Evolutionary conservation across 2,797 vertebrate genomes (phyloP).

Genomic region (Phyllotis vaccarum): DNA sequence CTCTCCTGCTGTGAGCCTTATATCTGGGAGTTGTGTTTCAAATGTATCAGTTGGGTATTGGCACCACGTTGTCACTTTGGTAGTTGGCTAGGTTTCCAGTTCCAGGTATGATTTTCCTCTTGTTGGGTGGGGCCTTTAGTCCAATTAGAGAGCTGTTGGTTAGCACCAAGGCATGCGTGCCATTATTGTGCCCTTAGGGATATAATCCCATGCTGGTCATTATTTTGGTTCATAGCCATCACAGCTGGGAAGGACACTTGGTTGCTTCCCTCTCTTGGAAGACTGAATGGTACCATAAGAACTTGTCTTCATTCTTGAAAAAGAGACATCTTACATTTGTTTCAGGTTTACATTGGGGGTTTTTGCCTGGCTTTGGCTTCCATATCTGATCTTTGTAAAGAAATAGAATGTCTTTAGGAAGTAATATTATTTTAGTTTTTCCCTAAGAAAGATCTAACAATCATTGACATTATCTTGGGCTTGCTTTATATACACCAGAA

Average conservation of each 20-base stretch:
- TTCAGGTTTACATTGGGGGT: background rate
- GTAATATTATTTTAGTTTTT: background rate
- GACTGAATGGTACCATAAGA: background rate
- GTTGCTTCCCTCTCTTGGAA: background rate
- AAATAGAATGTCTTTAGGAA: background rate
- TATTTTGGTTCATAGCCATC: too few relatives aligned
- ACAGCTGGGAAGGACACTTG: background rate
- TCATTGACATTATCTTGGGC: background rate
- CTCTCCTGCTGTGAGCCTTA: background rate
- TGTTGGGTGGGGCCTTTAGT: background rate
- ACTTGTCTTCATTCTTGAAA: background rate
- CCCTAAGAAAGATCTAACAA: background rate
- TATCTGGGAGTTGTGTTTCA: too few relatives aligned
- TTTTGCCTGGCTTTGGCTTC: background rate
- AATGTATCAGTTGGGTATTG: background rate
- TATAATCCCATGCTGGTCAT: background rate
- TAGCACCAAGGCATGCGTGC: too few relatives aligned
- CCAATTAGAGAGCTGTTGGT: background rate
- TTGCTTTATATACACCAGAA: background rate
- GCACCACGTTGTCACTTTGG: background rate
- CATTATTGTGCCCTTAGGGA: background rate
- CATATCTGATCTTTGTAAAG: slow-evolving; percentile 18
- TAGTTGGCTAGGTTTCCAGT: background rate
- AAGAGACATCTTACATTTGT: background rate
- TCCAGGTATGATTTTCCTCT: background rate